phyloP scores from a whole-genome alignment of 2,888 invertebrate species.

The Ptychoptera albimana region DNA sequence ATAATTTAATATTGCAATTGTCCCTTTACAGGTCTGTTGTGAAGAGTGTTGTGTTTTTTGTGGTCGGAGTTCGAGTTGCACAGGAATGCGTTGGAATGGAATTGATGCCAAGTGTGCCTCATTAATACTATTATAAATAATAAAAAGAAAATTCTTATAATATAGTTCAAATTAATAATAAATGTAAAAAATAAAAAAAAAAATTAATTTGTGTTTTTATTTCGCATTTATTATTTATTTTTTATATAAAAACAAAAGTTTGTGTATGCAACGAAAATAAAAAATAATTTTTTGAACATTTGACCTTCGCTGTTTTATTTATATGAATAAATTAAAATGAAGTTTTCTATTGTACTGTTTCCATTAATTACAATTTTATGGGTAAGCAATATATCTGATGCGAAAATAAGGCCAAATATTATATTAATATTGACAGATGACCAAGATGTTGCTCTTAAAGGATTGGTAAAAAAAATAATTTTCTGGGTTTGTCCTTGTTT shows the following conservation, averaged over 20 bases:
- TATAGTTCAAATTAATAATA: neutral
- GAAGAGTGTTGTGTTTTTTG: conserved; percentile 65
- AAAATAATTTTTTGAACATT: no score
- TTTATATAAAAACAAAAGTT: no score
- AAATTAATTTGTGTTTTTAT: no score
- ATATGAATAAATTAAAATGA: no score
- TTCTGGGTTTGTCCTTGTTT: conserved; percentile 26
- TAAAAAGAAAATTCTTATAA: neutral
- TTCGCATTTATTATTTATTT: no score
- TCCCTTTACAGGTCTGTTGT: conserved; percentile 49
- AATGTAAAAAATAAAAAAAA: neutral
- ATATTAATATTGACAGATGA: conserved; percentile 71
- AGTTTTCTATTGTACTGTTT: no score
- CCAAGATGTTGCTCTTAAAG: conserved; percentile 63
- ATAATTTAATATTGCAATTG: conserved; percentile 3
- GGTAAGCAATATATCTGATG: neutral
- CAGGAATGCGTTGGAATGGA: conserved; percentile 62
- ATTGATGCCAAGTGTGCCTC: conserved; percentile 37
- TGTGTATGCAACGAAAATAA: no score
- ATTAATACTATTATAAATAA: conserved; percentile 22
- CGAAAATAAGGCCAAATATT: conserved; percentile 43
- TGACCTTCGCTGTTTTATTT: no score
- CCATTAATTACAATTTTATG: no score
- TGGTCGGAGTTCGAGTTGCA: conserved; percentile 60
- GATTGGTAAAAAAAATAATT: conserved; percentile 40